A percentile compares a stretch with the other conserved stretches of the same genome.
phyloP scores from a whole-genome alignment of 2,888 invertebrate genomes.

The Cybosia mesomella region DNA sequence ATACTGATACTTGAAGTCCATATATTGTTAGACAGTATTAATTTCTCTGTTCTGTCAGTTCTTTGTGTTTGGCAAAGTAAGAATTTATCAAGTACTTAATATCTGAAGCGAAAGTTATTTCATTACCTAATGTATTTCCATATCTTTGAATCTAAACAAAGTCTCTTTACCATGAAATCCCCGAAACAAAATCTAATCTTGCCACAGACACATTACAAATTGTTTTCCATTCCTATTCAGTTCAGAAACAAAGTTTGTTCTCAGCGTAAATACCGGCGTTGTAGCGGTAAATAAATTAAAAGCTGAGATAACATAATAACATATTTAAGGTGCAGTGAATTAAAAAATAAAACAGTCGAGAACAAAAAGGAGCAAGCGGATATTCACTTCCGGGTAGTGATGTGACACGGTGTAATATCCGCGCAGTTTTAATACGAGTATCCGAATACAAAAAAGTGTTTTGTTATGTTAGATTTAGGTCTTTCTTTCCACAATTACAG shows the following conservation, averaged over 20 bases:
- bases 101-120: not conserved
- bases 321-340: slow-evolving; percentile 45
- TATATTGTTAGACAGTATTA: no score
- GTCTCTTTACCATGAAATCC: not conserved
- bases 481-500: no score
- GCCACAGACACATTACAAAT: slow-evolving; percentile 5
- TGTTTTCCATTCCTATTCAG: not conserved
- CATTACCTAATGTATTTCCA: not conserved
- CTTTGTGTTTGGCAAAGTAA: not conserved
- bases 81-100: not conserved
- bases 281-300: slow-evolving; percentile 38
- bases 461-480: not conserved
- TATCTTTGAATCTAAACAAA: not conserved
- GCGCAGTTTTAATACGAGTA: slow-evolving; percentile 25
- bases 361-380: slow-evolving; percentile 40
- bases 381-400: slow-evolving; percentile 44
- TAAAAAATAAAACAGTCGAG: slow-evolving; percentile 49
- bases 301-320: slow-evolving; percentile 38
- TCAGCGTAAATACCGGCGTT: slow-evolving; percentile 5
- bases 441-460: not conserved
- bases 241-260: slow-evolving; percentile 12
- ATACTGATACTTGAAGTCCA: not conserved
- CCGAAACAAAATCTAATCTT: not conserved
- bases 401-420: slow-evolving; percentile 25
- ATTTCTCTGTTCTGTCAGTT: not conserved